Percentiles rank a stretch among this genome's conserved stretches.
phyloP scores from a whole-genome alignment of 2,797 vertebrate species.

The Pseudopleuronectes americanus region DNA sequence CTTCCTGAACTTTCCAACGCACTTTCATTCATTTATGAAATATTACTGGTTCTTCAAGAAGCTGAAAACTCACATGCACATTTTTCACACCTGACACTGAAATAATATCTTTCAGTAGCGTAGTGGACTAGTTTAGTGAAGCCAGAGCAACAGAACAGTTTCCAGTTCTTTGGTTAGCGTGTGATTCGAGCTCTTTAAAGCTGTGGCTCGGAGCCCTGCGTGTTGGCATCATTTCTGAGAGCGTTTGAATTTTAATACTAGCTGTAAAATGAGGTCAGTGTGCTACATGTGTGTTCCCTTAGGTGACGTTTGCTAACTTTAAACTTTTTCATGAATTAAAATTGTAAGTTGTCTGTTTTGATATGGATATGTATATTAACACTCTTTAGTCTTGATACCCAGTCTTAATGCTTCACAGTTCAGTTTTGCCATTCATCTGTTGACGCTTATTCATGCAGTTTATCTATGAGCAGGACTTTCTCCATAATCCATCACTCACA shows the following conservation, averaged over 20 bases:
- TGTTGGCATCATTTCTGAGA: conserved; percentile 26
- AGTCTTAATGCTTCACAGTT: too few relatives aligned
- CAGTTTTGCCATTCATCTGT: too few relatives aligned
- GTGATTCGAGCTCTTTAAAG: conserved; percentile 7
- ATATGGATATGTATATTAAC: too few relatives aligned
- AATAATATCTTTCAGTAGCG: not conserved
- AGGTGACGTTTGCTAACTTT: conserved; percentile 15
- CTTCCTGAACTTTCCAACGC: not conserved
- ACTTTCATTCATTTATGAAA: not conserved
- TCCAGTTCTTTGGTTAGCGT: not conserved
- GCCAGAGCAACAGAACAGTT: not conserved
- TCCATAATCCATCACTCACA: too few relatives aligned
- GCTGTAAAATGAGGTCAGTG: conserved; percentile 42
- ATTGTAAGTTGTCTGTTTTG: too few relatives aligned
- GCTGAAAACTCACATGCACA: conserved; percentile 2
- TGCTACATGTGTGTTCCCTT: conserved; percentile 36
- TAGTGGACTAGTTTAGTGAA: not conserved
- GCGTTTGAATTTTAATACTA: conserved; percentile 29
- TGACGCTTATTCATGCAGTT: too few relatives aligned
- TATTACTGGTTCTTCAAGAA: not conserved
- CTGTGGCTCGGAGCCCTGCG: not conserved
- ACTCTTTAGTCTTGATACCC: too few relatives aligned
- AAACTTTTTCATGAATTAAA: conserved; percentile 28
- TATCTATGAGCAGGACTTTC: too few relatives aligned
- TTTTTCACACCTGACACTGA: conserved; percentile 23